Base-by-base conservation (phyloP, 2,113 vertebrate species). In the Rhadina sibilatrix region DNA sequence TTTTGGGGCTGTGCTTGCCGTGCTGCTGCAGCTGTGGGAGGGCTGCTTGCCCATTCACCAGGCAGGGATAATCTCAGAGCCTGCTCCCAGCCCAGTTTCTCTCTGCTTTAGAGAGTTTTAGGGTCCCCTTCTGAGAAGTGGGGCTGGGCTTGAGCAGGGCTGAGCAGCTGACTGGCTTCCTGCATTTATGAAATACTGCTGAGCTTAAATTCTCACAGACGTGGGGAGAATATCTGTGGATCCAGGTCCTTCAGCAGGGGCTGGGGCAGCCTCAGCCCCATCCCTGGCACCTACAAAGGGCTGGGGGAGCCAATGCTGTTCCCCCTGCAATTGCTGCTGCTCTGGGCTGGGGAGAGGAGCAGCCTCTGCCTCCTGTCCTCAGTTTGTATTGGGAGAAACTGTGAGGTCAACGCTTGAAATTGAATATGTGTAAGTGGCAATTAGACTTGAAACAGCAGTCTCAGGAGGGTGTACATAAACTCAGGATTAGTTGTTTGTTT, bases 81-180 rank as follows among this genome's bases (percentile, higher is more conserved):
- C 71, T 53, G 23, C 47, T 61, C 21, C 40, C 66, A 21, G 63
- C 24, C 64, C 0, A 0, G 10, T 18, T 42, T 27, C 38, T 12
- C 3, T 0, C 8, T 5, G 9, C 52, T 85, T 33, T 16, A 6
- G 47, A 22, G 33, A 9, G 1, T 11, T 87, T 37, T 4, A 18
- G 61, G 25, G 3, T 18, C 3, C 9, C 6, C 1, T 14, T 40
- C 10, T 63, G 47, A 38, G 5, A 15, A 5, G 1, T 0, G 3
- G 42, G 33, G 38, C 27, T 3, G 2, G 23, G 8, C 31, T 83
- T 37, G 35, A 3, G 22, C 46, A 0, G n/a, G 12, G 49, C 66
- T 42, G 49, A 53, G 90, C 64, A 57, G 13, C 31, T 61, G 10
- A 1, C 15, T 44, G 81, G 37, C 28, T 87, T 22, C 16, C 0